Percentiles rank a stretch among this genome's conserved stretches.
These are phyloP conservation scores for Pangasianodon hypophthalmus DNA, from an alignment of 2,113 vertebrate species.

Conservation along the genomic window DNA sequence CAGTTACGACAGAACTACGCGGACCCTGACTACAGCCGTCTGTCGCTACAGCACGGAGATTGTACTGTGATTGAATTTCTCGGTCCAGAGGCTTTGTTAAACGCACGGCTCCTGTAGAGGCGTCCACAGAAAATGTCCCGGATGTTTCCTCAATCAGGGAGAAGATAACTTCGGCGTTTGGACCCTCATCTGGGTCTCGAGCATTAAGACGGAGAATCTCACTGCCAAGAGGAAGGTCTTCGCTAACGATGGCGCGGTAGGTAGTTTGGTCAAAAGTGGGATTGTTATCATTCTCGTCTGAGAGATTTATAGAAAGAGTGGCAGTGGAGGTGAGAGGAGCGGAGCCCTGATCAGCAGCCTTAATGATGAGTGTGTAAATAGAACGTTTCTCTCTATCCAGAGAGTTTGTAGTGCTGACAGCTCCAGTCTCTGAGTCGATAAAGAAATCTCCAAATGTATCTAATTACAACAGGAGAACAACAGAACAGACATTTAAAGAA, in stretches of 20 bases:
- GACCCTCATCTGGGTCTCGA: constrained; percentile 79
- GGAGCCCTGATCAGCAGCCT: constrained; percentile 79
- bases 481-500: not conserved
- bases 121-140: constrained; percentile 78
- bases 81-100: constrained; percentile 77
- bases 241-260: constrained; percentile 79
- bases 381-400: constrained; percentile 83
- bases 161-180: constrained; percentile 80
- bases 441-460: constrained; percentile 78
- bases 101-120: constrained; percentile 69
- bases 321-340: constrained; percentile 70
- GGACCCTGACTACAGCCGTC: constrained; percentile 76
- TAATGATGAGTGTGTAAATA: constrained; percentile 81
- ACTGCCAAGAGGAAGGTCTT: constrained; percentile 77
- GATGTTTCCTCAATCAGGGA: constrained; percentile 76
- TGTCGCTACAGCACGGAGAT: constrained; percentile 76
- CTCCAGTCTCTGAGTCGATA: constrained; percentile 80
- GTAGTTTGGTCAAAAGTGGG: constrained; percentile 75
- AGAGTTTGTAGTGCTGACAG: constrained; percentile 72
- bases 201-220: constrained; percentile 76
- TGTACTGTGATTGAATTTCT: constrained; percentile 78
- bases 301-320: constrained; percentile 75
- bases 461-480: constrained; percentile 30
- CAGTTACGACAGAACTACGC: constrained; percentile 71
- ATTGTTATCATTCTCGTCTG: constrained; percentile 89